Conservation (phyloP, 1,140 invertebrate species). For the Lepidurus arcticus region DNA sequence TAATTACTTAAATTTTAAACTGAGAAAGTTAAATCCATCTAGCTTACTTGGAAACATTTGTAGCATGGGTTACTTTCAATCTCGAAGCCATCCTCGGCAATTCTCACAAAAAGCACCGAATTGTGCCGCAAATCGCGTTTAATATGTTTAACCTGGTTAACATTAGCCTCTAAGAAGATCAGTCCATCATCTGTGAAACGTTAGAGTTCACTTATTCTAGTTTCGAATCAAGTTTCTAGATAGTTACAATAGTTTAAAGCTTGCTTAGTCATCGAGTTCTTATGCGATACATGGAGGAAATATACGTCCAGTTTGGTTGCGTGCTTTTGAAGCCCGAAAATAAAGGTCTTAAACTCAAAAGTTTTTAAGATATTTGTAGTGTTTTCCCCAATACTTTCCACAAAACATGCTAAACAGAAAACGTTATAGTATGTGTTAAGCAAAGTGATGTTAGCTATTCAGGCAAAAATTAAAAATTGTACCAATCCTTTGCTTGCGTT, state of each 20-base stretch:
- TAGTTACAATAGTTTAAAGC: not conserved
- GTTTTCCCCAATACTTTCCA: no score
- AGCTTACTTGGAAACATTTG: no score
- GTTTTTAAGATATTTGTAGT: not conserved
- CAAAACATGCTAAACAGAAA: no score
- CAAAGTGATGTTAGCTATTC: no score
- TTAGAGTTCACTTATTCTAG: not conserved
- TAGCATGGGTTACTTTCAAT: no score
- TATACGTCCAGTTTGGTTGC: not conserved
- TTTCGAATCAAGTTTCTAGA: not conserved
- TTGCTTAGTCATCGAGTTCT: not conserved
- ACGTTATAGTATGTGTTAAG: no score
- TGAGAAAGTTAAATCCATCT: no score
- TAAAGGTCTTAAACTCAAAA: not conserved
- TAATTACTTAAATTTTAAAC: no score
- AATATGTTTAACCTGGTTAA: not conserved
- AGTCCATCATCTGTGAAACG: not conserved
- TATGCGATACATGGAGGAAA: not conserved
- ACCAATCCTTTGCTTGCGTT: no score
- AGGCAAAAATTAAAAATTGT: no score
- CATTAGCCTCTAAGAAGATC: not conserved
- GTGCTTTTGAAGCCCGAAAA: not conserved
- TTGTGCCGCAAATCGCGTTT: not conserved
- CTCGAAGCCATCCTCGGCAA: not conserved
- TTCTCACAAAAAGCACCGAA: not conserved